Evolutionary conservation across 2,888 invertebrate genomes (phyloP), one percentile per base, ranked within the genome.

Genomic region (Andrena chrysosceles): DNA sequence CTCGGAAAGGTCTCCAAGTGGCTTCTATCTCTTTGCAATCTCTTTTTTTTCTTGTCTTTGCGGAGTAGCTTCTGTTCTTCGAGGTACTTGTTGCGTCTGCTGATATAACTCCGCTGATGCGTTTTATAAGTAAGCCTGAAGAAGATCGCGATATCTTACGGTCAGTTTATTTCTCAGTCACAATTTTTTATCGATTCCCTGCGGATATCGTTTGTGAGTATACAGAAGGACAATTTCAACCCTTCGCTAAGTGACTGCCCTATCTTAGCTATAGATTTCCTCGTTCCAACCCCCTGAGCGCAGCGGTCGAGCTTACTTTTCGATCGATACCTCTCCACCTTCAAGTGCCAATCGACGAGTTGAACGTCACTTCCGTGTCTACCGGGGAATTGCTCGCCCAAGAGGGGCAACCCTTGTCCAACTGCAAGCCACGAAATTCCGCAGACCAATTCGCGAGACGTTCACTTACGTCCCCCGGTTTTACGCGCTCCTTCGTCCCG

Each of bases 391-490:
- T 67, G 20, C 31, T 67, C 67, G 31, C 13, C 26, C n/a, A 0
- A 3, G 13, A 20, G n/a, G 16, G 10, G 49, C 29, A 20, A 31
- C 31, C 52, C 67, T 52, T 52, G 20, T 20, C 67, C 67, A 20
- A 20, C 13, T 31, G 20, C 16, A 31, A 23, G 13, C 54, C 63
- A 29, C 13, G 13, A 76, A 56, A 10, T 13, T 4, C 16, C 7
- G 20, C 49, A 2, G 33, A n/a, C 16, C 59, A 49, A 64, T 63
- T 35, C 49, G 35, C 29, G 23, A 56, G 63, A 4, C 3, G 20
- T 42, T 62, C 60, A 31, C 56, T 79, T 80, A 67, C 29, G 26
- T 3, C 10, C 48, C 52, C 20, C 29, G 7, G 80, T 54, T 67
- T 78, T 67, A 54, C 62, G 78, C 52, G 54, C n/a, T 20, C 16